phyloP scores from a whole-genome alignment of 2,797 vertebrate genomes.

The Pelochelys cantorii region DNA sequence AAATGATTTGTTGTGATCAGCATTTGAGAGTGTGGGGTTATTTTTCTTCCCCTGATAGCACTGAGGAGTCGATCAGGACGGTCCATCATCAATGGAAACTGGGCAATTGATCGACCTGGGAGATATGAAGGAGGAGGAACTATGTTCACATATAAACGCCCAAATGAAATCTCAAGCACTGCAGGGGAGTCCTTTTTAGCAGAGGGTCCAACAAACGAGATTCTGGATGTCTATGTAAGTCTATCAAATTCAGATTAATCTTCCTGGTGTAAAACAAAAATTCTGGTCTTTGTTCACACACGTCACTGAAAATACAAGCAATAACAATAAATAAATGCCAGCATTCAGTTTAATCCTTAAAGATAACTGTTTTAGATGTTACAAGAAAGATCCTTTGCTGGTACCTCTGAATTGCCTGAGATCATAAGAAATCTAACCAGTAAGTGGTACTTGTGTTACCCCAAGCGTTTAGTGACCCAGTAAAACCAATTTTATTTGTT shows the following conservation, averaged over 20 bases:
- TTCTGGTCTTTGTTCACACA: not conserved
- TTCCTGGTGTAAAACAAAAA: not conserved
- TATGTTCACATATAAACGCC: slow-evolving; percentile 94
- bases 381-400: not conserved
- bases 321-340: not conserved
- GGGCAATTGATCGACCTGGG: slow-evolving; percentile 96
- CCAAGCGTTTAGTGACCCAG: slow-evolving; percentile 41
- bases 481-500: slow-evolving; percentile 58
- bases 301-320: not conserved
- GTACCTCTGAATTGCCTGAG: not conserved
- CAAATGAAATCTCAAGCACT: slow-evolving; percentile 96
- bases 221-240: slow-evolving; percentile 96
- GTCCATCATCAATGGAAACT: slow-evolving; percentile 98
- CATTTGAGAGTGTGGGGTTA: not conserved
- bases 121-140: slow-evolving; percentile 94
- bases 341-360: not conserved
- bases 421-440: slow-evolving; percentile 36
- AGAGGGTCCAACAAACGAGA: slow-evolving; percentile 95
- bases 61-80: slow-evolving; percentile 92
- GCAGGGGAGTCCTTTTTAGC: slow-evolving; percentile 95
- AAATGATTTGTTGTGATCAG: not conserved
- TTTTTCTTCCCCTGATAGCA: slow-evolving; percentile 77
- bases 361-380: not conserved
- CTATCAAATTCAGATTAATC: not conserved
- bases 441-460: slow-evolving; percentile 33